Conservation (phyloP, 1,140 invertebrate species). For the Ditylenchus dipsaci region DNA sequence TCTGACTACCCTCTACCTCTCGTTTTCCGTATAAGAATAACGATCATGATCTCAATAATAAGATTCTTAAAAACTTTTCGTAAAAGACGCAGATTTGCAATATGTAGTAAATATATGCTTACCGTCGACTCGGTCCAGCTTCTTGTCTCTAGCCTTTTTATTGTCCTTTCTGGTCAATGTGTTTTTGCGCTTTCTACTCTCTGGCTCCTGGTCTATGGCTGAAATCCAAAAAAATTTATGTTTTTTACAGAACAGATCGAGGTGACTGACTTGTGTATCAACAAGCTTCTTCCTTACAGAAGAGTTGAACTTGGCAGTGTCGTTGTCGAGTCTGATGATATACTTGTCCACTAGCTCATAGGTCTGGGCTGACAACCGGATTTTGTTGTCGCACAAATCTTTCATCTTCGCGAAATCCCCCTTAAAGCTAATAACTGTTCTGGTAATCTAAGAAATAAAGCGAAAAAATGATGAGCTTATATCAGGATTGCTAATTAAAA, state of each 20-base stretch:
- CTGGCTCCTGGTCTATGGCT: neutral
- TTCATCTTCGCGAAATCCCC: constrained; percentile 8
- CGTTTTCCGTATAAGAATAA: too few relatives aligned
- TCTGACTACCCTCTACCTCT: too few relatives aligned
- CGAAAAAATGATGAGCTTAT: neutral
- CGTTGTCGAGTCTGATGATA: constrained; percentile 28
- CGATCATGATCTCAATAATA: too few relatives aligned
- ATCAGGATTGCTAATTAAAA: neutral
- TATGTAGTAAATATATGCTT: neutral
- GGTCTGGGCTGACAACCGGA: constrained; percentile 12
- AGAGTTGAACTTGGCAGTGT: constrained; percentile 11
- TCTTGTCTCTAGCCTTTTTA: neutral
- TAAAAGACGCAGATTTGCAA: too few relatives aligned
- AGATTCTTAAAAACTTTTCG: too few relatives aligned
- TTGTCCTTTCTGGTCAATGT: neutral
- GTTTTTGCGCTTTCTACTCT: neutral
- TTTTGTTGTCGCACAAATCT: constrained; percentile 20
- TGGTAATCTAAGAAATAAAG: neutral
- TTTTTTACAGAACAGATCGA: too few relatives aligned
- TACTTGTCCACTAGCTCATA: constrained; percentile 25
- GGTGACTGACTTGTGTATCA: neutral
- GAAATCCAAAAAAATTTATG: neutral
- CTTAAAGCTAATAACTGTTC: neutral
- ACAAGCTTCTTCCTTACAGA: neutral
- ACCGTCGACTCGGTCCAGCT: neutral